Base-by-base conservation (phyloP, 1,140 invertebrate species). In the Bombus cullumanus region DNA sequence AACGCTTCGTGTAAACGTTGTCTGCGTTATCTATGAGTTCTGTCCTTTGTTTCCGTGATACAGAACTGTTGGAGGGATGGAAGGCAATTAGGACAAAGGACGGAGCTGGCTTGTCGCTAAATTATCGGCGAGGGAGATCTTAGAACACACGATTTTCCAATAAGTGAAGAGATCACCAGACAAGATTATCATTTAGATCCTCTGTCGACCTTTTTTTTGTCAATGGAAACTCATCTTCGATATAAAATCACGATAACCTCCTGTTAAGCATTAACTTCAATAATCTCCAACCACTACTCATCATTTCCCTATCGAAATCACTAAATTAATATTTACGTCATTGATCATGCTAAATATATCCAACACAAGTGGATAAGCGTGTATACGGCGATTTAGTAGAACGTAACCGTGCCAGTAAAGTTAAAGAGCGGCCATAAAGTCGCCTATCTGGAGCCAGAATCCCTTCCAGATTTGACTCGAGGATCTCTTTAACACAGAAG, bases 241-340 rank as follows among this genome's bases (percentile, higher is more conserved):
- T 53, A 12, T 4, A 25, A 15, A 37, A 37, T 28, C 12, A 3
- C 22, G 68, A 13, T 8, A 43, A 72, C 15, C 13, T 66, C 0
- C n/a, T 15, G 5, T 9, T 9, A 25, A 69, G 28, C 39, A 59
- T 34, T 25, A 31, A 12, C 74, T 53, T 57, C 37, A 18, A 53
- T 22, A 53, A 53, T 53, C 18, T 53, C 47, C 15, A 47, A 47
- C 47, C 18, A 39, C 8, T 22, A n/a, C 13, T 22, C 39, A 1
- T 15, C 37, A 13, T 62, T 39, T 22, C 8, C 25, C 6, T n/a
- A n/a, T 43, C 34, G 2, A 57, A 18, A 31, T 69, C 53, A 18
- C 39, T 3, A 57, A 68, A 41, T 84, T 47, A 80, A 79, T 79
- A 71, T 85, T 83, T 69, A 78, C 74, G 74, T 83, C 74, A 59